Evolutionary conservation across 2,113 vertebrate genomes (phyloP).

Genomic region (Ancistrus triradiatus): DNA sequence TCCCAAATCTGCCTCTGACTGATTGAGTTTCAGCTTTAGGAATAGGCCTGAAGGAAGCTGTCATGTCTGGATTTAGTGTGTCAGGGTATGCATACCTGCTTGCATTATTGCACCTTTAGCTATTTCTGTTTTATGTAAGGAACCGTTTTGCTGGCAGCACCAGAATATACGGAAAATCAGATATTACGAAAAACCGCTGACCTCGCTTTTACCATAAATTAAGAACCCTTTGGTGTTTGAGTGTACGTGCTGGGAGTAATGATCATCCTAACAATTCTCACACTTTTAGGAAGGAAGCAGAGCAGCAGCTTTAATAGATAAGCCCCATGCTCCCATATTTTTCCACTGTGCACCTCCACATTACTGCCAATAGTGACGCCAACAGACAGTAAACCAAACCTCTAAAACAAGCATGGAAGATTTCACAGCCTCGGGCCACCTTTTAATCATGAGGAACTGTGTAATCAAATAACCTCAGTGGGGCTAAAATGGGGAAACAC

Average conservation of each 20-base stretch:
- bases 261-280: conserved; percentile 19
- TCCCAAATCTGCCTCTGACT: background rate
- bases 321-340: conserved; percentile 14
- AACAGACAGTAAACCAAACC: conserved; percentile 3
- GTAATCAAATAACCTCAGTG: conserved; percentile 22
- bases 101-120: no score
- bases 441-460: background rate
- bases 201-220: no score
- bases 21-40: background rate
- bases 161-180: no score
- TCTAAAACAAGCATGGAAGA: background rate
- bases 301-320: conserved; percentile 6
- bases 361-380: conserved; percentile 5
- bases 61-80: no score
- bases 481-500: background rate
- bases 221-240: no score
- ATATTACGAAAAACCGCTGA: no score
- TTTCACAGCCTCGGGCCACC: conserved; percentile 2
- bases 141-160: no score
- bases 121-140: no score
- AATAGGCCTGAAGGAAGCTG: background rate
- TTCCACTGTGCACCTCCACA: conserved; percentile 8
- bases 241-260: background rate
- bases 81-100: no score
- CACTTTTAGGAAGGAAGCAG: conserved; percentile 13